Base-by-base conservation (phyloP, 2,797 vertebrate genomes). In the Salmo trutta region DNA sequence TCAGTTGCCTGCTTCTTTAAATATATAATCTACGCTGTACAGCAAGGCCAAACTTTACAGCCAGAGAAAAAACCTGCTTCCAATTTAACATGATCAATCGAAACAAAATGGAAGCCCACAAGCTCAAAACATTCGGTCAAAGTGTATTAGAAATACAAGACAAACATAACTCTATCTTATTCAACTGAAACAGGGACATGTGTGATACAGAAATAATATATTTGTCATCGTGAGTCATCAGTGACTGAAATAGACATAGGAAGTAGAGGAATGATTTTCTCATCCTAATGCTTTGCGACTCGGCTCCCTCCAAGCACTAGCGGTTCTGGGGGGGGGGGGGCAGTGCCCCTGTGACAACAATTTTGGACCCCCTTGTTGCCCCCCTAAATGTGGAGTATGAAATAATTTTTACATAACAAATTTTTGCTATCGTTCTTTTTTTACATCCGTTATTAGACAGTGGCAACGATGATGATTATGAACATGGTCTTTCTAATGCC, bases 1-100 rank as follows among this genome's bases (percentile, higher is more conserved):
- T 62, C 59, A 62, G 59, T 62, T 62, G 7, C n/a, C 59, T 67
- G 65, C 65, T 33, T 67, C 65, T 67, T 31, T 33, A 17, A 67
- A 29, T 31, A 15, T 33, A 31, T 33, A 33, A 31, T 66, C 16
- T 33, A 67, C 3, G 33, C 14, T 33, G 65, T 67, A 33, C 65
- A 67, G 12, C 24, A 29, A 66, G 29, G 16, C 14, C 6, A 31
- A 16, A 66, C 64, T 65, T 65, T 29, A 29, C 27, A 31, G 27
- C 64, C 14, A 33, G 6, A 67, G 29, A 33, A 66, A 27, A 29
- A 14, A 21, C 4, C 59, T 6, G 3, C 21, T 62, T 47, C 59
- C 59, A 24, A 62, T 62, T 59, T 62, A 62, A 62, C 21, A 24
- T 31, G 12, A 67, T 67, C 65, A 67, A 67, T 31, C 29, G 29